Percentiles rank a stretch among this genome's conserved stretches.
Conservation (phyloP, 2,888 invertebrate species). For the Thelaira solivaga region DNA sequence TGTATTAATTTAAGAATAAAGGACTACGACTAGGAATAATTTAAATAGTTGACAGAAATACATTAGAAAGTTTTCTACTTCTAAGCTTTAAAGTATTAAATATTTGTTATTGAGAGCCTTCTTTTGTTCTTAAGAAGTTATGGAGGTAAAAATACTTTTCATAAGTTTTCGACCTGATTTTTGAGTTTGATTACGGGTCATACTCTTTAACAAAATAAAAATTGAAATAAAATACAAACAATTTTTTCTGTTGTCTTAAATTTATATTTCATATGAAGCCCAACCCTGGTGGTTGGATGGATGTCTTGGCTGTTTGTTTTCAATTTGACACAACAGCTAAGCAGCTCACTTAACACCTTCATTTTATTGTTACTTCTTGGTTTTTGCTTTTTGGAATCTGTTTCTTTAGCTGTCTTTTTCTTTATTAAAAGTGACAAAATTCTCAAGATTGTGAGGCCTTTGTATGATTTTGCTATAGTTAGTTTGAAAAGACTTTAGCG, state of each 20-base stretch:
- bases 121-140: too few species aligned
- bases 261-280: too few species aligned
- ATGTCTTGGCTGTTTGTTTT: neutral
- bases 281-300: neutral
- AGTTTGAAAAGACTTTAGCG: neutral
- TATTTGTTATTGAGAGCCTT: too few species aligned
- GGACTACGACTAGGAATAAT: too few species aligned
- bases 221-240: neutral
- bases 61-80: too few species aligned
- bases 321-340: slow-evolving; percentile 19
- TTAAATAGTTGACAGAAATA: too few species aligned
- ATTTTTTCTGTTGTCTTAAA: neutral
- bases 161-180: too few species aligned
- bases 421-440: slow-evolving; percentile 17
- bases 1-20: too few species aligned
- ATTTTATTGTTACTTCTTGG: slow-evolving; percentile 23
- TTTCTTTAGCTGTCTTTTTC: neutral
- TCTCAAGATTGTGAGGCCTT: slow-evolving; percentile 2
- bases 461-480: neutral
- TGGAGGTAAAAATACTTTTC: too few species aligned
- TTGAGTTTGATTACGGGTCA: too few species aligned
- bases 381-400: neutral
- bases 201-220: too few species aligned
- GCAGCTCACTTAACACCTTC: slow-evolving; percentile 49
- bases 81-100: too few species aligned